Evolutionary conservation across 2,888 invertebrate species (phyloP).

Genomic region (Crepidodera aurea): DNA sequence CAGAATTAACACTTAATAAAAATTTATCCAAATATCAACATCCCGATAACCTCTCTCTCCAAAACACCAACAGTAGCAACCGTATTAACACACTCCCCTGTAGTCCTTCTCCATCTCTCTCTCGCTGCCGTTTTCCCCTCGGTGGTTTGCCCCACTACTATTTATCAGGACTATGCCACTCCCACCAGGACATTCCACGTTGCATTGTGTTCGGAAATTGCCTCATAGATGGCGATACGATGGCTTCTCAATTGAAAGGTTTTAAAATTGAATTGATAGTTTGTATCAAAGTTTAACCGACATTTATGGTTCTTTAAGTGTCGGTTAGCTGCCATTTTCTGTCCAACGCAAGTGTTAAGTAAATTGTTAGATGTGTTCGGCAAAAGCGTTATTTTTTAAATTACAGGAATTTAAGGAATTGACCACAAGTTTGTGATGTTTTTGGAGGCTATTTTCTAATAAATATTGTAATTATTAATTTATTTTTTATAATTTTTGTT

Average conservation of each 20-base stretch:
- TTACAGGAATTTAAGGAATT: no score
- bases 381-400: no score
- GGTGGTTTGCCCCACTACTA: slow-evolving; percentile 41
- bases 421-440: no score
- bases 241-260: not conserved
- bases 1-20: slow-evolving; percentile 6
- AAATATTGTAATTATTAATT: no score
- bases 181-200: slow-evolving; percentile 39
- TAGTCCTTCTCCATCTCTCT: slow-evolving; percentile 29
- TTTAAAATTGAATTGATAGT: not conserved
- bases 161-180: slow-evolving; percentile 37
- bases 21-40: slow-evolving; percentile 12
- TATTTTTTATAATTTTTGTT: no score
- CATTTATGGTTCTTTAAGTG: not conserved
- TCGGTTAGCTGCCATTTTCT: not conserved
- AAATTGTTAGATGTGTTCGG: no score
- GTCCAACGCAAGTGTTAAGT: no score
- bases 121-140: slow-evolving; percentile 44
- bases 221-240: slow-evolving; percentile 45
- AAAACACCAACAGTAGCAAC: not conserved
- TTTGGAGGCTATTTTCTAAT: no score
- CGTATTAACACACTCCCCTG: slow-evolving; percentile 6
- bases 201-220: slow-evolving; percentile 31
- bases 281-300: not conserved
- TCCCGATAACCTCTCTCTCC: not conserved